phyloP scores from a whole-genome alignment of 1,140 invertebrate genomes.

The Monomorium pharaonis region DNA sequence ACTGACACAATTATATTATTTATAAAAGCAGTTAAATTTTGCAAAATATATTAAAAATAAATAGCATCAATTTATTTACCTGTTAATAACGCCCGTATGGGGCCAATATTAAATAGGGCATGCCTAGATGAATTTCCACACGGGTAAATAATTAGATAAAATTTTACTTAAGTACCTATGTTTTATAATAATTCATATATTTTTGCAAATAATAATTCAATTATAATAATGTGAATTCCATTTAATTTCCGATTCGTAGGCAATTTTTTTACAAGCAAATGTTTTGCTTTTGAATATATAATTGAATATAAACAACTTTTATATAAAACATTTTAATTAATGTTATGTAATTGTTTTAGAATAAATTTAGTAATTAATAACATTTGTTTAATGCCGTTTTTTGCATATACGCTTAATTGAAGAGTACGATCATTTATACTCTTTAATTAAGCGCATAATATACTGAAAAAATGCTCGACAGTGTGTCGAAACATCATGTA shows the following conservation, averaged over 20 bases:
- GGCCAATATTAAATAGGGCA: too few relatives aligned
- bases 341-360: too few relatives aligned
- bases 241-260: too few relatives aligned
- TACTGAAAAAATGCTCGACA: neutral
- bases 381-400: too few relatives aligned
- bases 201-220: neutral
- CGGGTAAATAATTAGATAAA: neutral
- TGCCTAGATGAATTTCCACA: too few relatives aligned
- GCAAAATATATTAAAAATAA: too few relatives aligned
- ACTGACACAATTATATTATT: too few relatives aligned
- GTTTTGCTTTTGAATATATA: neutral
- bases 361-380: neutral
- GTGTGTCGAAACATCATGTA: neutral
- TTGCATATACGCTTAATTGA: too few relatives aligned
- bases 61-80: too few relatives aligned
- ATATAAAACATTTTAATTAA: neutral
- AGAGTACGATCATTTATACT: neutral
- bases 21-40: too few relatives aligned
- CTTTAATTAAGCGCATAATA: neutral
- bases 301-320: neutral
- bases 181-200: neutral
- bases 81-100: too few relatives aligned
- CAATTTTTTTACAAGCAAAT: neutral
- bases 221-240: too few relatives aligned
- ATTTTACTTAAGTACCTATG: neutral